Conservation (phyloP, 1,140 invertebrate genomes). For the Zaprionus camerounensis region DNA sequence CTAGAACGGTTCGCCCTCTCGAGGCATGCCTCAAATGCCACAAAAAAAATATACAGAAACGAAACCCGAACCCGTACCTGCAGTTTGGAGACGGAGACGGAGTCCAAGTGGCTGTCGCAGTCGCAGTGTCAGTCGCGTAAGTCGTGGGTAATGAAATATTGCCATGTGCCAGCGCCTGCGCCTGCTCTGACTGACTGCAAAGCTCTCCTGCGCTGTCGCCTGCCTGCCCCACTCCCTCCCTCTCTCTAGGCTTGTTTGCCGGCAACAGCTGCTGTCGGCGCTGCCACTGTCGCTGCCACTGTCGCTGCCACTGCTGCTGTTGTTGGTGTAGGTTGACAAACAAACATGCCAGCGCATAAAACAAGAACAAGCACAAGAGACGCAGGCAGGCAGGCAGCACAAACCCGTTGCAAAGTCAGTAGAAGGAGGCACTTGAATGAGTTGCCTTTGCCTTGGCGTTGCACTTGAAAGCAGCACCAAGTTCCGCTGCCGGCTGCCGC, state of each 20-base stretch:
- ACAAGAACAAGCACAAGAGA: slow-evolving; percentile 64
- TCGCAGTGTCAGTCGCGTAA: slow-evolving; percentile 37
- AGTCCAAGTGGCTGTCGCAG: slow-evolving; percentile 24
- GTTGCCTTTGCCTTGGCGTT: slow-evolving; percentile 37
- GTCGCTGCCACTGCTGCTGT: slow-evolving; percentile 40
- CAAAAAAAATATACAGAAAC: neutral
- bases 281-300: slow-evolving; percentile 29
- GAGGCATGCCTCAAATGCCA: slow-evolving; percentile 46
- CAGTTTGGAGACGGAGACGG: slow-evolving; percentile 29
- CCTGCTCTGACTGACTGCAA: slow-evolving; percentile 61
- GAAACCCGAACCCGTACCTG: slow-evolving; percentile 3
- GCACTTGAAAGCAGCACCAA: slow-evolving; percentile 49
- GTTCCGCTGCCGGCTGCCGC: slow-evolving; percentile 30
- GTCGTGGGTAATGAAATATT: slow-evolving; percentile 80
- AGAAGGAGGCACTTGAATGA: slow-evolving; percentile 48
- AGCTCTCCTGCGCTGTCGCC: slow-evolving; percentile 27
- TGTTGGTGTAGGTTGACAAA: slow-evolving; percentile 79
- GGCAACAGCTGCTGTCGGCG: slow-evolving; percentile 71
- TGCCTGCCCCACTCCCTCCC: neutral
- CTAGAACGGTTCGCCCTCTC: slow-evolving; percentile 31
- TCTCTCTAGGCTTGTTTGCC: slow-evolving; percentile 60
- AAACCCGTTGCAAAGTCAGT: slow-evolving; percentile 28
- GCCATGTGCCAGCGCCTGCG: slow-evolving; percentile 75
- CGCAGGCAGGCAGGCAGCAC: neutral
- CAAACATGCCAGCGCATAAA: slow-evolving; percentile 81